Conservation (phyloP, 1,140 invertebrate species). For the Chelonus insularis region DNA sequence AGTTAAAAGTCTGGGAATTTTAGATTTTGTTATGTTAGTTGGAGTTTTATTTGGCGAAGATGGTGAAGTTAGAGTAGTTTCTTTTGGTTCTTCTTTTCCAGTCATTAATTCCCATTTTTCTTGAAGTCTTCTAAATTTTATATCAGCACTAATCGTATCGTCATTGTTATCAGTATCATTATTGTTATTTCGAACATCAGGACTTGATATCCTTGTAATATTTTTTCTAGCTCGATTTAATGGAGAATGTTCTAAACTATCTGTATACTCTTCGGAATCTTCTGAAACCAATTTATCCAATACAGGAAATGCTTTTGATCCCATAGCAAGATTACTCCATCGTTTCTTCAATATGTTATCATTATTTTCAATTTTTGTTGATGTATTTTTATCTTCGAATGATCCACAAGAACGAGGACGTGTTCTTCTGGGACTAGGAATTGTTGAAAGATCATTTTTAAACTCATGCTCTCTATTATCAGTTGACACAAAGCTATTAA, state of each 20-base stretch:
- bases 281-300: conserved; percentile 71
- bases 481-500: conserved; percentile 63
- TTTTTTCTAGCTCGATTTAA: conserved; percentile 44
- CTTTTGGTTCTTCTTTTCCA: conserved; percentile 56
- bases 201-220: conserved; percentile 29
- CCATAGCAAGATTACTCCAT: conserved; percentile 68
- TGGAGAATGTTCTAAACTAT: conserved; percentile 69
- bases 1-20: conserved; percentile 72
- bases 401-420: conserved; percentile 72
- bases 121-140: conserved; percentile 76
- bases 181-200: conserved; percentile 12
- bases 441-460: conserved; percentile 53
- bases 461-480: conserved; percentile 51
- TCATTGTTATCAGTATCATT: conserved; percentile 42
- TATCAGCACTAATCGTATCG: conserved; percentile 51
- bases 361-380: conserved; percentile 60
- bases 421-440: conserved; percentile 59
- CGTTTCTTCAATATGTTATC: conserved; percentile 67
- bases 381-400: conserved; percentile 57
- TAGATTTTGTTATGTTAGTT: conserved; percentile 60
- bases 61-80: conserved; percentile 48
- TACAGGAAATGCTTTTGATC: conserved; percentile 70
- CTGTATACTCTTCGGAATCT: conserved; percentile 73
- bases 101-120: conserved; percentile 84
- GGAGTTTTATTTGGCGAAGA: conserved; percentile 56